phyloP scores from a whole-genome alignment of 2,888 invertebrate genomes.

The Pachymerium ferrugineum region DNA sequence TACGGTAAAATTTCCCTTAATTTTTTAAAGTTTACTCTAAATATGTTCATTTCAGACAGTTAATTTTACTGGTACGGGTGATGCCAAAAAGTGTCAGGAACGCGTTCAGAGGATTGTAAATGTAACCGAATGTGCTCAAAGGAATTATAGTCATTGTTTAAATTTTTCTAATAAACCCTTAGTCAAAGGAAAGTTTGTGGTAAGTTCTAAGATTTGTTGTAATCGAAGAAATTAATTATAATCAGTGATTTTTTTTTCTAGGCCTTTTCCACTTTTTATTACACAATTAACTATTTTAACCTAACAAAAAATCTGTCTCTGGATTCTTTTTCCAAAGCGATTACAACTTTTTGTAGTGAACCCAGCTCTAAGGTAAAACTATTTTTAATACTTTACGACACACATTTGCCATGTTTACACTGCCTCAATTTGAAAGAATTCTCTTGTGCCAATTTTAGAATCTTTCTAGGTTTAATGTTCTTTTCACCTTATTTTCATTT shows the following conservation, averaged over 20 bases:
- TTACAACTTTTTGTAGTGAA: background rate
- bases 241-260: background rate
- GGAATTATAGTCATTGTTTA: constrained; percentile 27
- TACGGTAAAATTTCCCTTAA: background rate
- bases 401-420: background rate
- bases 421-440: background rate
- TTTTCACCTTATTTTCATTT: background rate
- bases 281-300: constrained; percentile 16
- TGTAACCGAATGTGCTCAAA: background rate
- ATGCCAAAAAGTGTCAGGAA: background rate
- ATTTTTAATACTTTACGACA: constrained; percentile 24
- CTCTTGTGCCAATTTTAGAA: constrained; percentile 6
- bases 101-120: background rate
- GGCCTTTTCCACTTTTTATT: constrained; percentile 28
- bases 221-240: background rate
- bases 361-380: background rate
- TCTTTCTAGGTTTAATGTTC: background rate
- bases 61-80: background rate
- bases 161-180: background rate
- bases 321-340: background rate
- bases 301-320: background rate
- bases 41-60: background rate
- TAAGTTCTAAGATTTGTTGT: background rate
- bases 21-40: background rate
- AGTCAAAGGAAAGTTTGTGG: constrained; percentile 20